phyloP scores from a whole-genome alignment of 2,888 invertebrate genomes.

The Bellardia pandia region DNA sequence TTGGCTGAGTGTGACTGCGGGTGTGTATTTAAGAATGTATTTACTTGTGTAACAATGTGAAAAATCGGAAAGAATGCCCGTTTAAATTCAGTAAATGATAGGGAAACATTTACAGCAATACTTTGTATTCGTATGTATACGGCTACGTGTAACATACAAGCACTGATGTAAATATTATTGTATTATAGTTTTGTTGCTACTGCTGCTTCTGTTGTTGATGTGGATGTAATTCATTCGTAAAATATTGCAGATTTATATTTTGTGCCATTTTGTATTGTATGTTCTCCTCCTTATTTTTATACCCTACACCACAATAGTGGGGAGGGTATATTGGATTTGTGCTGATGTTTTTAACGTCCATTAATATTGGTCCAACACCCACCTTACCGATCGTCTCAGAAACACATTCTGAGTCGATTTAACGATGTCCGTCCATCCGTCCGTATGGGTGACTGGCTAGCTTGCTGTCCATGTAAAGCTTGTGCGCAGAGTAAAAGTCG shows the following conservation, averaged over 20 bases:
- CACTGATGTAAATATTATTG: background rate
- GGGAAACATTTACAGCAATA: background rate
- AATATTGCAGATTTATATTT: constrained; percentile 20
- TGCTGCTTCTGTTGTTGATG: background rate
- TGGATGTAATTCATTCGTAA: constrained; percentile 4
- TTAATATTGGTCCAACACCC: too few relatives aligned
- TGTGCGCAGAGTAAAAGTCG: too few relatives aligned
- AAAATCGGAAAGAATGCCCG: constrained; percentile 22
- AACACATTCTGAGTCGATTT: too few relatives aligned
- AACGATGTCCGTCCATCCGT: too few relatives aligned
- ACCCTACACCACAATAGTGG: background rate
- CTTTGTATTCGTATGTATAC: background rate
- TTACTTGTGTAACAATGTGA: constrained; percentile 42
- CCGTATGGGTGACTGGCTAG: too few relatives aligned
- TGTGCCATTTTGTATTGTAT: constrained; percentile 1
- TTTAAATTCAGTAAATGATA: constrained; percentile 32
- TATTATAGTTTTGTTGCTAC: background rate
- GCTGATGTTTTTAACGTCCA: too few relatives aligned
- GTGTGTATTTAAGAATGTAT: constrained; percentile 16
- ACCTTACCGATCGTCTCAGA: too few relatives aligned
- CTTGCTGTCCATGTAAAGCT: too few relatives aligned
- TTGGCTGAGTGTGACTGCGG: background rate
- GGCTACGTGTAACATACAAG: background rate
- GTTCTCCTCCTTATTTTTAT: background rate
- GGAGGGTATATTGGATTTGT: too few relatives aligned